Base-by-base conservation (phyloP, 2,888 invertebrate genomes). In the Lysandra bellargus region DNA sequence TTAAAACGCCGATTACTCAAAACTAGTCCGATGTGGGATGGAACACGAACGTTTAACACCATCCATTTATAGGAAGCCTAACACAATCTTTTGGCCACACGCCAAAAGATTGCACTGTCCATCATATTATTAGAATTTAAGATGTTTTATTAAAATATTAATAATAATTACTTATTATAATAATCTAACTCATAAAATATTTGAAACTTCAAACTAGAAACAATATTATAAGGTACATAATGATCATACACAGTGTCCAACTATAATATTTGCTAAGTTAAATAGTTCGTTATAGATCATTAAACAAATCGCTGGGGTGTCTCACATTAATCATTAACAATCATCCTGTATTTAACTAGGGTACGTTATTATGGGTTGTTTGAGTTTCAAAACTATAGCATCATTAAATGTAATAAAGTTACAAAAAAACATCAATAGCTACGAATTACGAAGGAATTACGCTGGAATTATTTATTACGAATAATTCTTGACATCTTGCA, bases 261-360 rank as follows among this genome's bases (percentile, higher is more conserved):
- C 89, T 90, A 91, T 91, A 89, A 90, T 92, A 90, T 93, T 93
- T 91, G 89, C 90, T 89, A 89, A 88, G 89, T 88, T 76, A 90
- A 89, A 93, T 91, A 92, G 90, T 91, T 91, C 90, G 90, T 89
- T 87, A 89, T 91, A 85, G 87, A 86, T 87, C 88, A 87, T 89
- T 91, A 91, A 90, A 49, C 75, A 49, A 33, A 79, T 75, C 75
- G 90, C 89, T 86, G 86, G 87, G 83, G 85, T 86, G 84, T 79
- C 79, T 79, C 75, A 75, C 74, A 79, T 79, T 49, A 64, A 76
- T 79, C 75, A 75, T 75, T 79, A 61, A 57, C 53, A 37, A 69
- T 73, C 44, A 79, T 79, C 23, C 23, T 53, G 23, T 78, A 37
- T 73, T 57, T 78, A 73, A 74, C 74, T 79, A 60, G 74, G 74